phyloP scores from a whole-genome alignment of 2,797 vertebrate genomes.

The Lepilemur septentrionalis region DNA sequence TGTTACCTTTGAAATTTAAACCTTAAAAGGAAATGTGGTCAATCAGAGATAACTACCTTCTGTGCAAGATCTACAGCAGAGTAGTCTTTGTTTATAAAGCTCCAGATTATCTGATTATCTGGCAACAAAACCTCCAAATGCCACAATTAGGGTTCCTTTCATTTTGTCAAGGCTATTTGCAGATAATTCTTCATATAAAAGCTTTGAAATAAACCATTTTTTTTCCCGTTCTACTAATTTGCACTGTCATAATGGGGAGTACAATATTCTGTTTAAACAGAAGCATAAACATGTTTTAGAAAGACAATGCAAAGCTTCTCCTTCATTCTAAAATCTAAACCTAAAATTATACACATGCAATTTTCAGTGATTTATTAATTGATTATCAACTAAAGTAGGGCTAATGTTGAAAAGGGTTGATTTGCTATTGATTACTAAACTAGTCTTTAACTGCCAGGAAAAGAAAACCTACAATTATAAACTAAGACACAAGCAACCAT shows the following conservation, averaged over 20 bases:
- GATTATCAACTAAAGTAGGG: background rate
- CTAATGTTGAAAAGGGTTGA: background rate
- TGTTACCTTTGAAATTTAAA: conserved; percentile 24
- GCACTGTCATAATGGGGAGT: background rate
- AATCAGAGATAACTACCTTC: background rate
- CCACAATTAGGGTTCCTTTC: background rate
- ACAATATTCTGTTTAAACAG: conserved; percentile 18
- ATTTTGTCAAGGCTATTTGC: background rate
- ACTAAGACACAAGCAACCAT: conserved; percentile 34
- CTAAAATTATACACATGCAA: conserved; percentile 38
- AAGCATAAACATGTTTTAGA: background rate
- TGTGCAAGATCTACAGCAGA: background rate
- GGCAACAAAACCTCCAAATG: background rate
- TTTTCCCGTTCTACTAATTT: background rate
- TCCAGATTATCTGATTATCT: background rate
- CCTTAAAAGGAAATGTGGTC: background rate
- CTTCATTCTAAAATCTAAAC: background rate
- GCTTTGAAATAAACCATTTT: background rate
- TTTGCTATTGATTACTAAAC: conserved; percentile 44
- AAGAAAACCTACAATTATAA: conserved; percentile 41
- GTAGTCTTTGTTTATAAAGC: background rate
- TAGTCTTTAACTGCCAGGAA: background rate
- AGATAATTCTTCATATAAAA: background rate
- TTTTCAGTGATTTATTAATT: conserved; percentile 49
- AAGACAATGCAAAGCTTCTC: background rate